Percentiles rank a stretch among this genome's conserved stretches.
These are phyloP conservation scores for Autographa pulchrina DNA, from an alignment of 2,888 invertebrate genomes.

Conservation along the genomic window DNA sequence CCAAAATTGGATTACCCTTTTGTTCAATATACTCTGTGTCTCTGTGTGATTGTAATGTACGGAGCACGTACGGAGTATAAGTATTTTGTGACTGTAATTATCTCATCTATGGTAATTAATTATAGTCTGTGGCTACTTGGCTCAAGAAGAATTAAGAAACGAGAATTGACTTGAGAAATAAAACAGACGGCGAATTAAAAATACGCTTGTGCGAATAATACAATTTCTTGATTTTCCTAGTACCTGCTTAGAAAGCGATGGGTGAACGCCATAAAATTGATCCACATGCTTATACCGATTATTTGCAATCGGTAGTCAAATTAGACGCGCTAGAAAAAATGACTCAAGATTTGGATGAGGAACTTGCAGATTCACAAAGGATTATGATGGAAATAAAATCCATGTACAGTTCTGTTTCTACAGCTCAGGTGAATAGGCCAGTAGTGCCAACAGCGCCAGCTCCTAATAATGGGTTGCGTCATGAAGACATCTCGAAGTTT, in stretches of 20 bases:
- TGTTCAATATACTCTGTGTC: no score
- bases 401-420: slow-evolving; percentile 72
- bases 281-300: slow-evolving; percentile 70
- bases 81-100: no score
- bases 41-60: no score
- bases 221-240: neutral
- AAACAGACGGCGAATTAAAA: neutral
- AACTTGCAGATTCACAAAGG: slow-evolving; percentile 78
- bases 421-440: slow-evolving; percentile 26
- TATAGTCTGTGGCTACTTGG: no score
- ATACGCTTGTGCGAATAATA: neutral
- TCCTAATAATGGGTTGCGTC: slow-evolving; percentile 59
- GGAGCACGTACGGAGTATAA: no score
- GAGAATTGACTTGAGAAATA: no score
- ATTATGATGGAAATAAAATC: slow-evolving; percentile 78
- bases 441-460: slow-evolving; percentile 26
- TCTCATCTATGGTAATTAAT: no score
- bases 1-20: no score
- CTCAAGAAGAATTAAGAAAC: no score
- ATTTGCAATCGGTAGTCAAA: slow-evolving; percentile 75
- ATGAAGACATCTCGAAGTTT: slow-evolving; percentile 74
- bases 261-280: slow-evolving; percentile 57
- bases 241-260: slow-evolving; percentile 40
- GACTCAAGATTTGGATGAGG: slow-evolving; percentile 76
- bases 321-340: slow-evolving; percentile 78